Evolutionary conservation across 2,888 invertebrate species (phyloP), one percentile per base, ranked within the genome.

Genomic region (Onthophagus sagittarius): DNA sequence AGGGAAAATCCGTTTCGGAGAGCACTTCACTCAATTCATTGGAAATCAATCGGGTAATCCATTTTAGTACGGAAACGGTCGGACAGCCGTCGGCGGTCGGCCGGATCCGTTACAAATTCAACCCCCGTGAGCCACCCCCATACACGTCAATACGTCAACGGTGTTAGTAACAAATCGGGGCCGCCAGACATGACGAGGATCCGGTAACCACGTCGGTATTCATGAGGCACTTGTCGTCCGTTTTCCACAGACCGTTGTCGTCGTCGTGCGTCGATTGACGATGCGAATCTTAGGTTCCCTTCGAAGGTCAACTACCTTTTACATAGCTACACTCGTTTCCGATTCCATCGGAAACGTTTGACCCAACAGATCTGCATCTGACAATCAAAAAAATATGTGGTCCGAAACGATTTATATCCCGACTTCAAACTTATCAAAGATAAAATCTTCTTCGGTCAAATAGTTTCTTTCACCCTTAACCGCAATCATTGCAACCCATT

Each of bases 181-280:
- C 67, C 31, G 31, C 67, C 67, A 67, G 67, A 67, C 67, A 67
- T 67, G 67, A 67, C 67, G 71, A 64, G 71, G 71, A 67, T 67
- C 67, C 32, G 67, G 77, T 78, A 80, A 80, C 80, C 78, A 78
- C 82, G 82, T 83, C 82, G 82, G 83, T 83, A 83, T 83, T 83
- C 83, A 82, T 80, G 81, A 78, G 79, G 77, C 77, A 77, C 80
- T 82, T 82, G 81, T 82, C 81, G 79, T 79, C 77, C 72, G 79
- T 79, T 78, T 77, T 63, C 67, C 67, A 67, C 67, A 82, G 82
- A 82, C 82, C 83, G 83, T 82, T 82, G 82, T 83, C 83, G 81
- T 82, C 80, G 76, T 77, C 75, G 76, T 78, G 77, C 73, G 75
- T 23, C 23, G 23, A 23, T 23, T 23, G 39, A 53, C 39, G 39